A percentile compares a stretch with the other conserved stretches of the same genome.
Evolutionary conservation across 2,113 vertebrate species (phyloP).

Genomic region (Climacteris rufus): DNA sequence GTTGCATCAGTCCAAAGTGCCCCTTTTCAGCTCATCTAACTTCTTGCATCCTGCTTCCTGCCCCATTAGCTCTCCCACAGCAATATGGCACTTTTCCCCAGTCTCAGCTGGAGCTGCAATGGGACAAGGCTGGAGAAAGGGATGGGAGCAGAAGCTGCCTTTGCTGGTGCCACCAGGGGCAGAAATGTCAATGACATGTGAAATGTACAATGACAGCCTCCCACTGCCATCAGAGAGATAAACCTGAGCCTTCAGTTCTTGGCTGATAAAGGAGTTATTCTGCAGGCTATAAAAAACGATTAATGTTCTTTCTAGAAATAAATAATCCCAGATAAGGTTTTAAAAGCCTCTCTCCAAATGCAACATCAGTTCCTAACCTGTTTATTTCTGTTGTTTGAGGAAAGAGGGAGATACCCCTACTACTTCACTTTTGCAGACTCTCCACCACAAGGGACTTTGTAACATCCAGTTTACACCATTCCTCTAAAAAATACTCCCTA

Average conservation of each 20-base stretch:
- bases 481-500: background rate
- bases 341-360: background rate
- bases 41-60: background rate
- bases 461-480: background rate
- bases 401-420: background rate
- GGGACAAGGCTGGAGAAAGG: background rate
- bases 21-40: background rate
- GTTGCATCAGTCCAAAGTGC: background rate
- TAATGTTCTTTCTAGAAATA: background rate
- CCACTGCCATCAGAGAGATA: background rate
- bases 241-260: background rate
- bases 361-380: background rate
- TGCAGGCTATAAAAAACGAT: background rate
- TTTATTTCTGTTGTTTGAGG: background rate
- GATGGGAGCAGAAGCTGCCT: background rate
- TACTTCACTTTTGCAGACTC: background rate
- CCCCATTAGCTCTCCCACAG: background rate
- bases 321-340: background rate
- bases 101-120: background rate
- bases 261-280: background rate
- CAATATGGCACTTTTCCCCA: background rate
- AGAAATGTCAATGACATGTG: background rate
- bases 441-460: background rate
- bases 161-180: background rate
- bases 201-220: background rate